These are phyloP conservation scores for Aleiodes leptofemur DNA, from an alignment of 2,888 invertebrate species.

Conservation along the genomic window DNA sequence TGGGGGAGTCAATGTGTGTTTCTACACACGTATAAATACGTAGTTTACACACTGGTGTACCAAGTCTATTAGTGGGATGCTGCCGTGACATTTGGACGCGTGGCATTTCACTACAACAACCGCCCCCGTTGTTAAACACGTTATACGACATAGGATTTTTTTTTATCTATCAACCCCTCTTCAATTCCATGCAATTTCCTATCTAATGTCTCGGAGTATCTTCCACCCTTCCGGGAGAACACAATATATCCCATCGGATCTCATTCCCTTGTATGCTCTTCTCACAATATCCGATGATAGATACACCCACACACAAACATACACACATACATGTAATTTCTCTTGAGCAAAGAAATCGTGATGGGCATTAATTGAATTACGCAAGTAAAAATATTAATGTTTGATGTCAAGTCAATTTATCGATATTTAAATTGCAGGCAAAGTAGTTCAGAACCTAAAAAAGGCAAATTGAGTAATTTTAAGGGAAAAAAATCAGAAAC, in stretches of 20 bases:
- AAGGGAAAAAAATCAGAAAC: too few species aligned
- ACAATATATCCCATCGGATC: conserved; percentile 45
- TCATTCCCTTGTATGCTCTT: conserved; percentile 65
- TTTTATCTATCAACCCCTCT: conserved; percentile 20
- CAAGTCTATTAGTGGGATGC: conserved; percentile 68
- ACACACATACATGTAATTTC: neutral
- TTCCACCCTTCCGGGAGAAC: conserved; percentile 42
- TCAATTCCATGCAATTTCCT: conserved; percentile 50
- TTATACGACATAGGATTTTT: conserved; percentile 17
- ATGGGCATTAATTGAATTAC: conserved; percentile 16
- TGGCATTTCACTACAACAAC: conserved; percentile 67
- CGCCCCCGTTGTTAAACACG: conserved; percentile 50
- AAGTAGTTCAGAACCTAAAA: too few species aligned
- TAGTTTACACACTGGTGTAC: conserved; percentile 43
- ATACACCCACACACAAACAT: neutral
- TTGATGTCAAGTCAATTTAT: too few species aligned
- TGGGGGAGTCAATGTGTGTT: neutral
- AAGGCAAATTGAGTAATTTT: too few species aligned
- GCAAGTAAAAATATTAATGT: neutral
- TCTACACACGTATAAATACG: neutral
- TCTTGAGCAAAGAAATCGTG: conserved; percentile 1
- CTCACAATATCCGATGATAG: conserved; percentile 62
- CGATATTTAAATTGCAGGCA: too few species aligned
- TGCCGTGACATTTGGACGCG: conserved; percentile 60
- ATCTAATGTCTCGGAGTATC: conserved; percentile 46